Evolutionary conservation across 2,113 vertebrate species (phyloP), one percentile per base, ranked within the genome.

Genomic region (Vulpes lagopus): DNA sequence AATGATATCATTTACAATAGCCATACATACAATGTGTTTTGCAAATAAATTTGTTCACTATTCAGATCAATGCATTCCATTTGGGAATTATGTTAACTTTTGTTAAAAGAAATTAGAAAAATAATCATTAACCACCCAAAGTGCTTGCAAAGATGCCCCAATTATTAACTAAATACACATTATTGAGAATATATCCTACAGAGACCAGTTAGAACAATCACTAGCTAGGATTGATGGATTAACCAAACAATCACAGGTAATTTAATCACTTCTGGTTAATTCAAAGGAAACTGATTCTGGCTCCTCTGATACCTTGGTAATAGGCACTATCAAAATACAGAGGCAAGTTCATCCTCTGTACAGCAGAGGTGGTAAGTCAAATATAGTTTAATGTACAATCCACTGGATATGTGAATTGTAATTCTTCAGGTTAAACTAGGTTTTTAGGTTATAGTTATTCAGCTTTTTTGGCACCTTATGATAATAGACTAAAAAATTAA

Each of bases 91-190:
- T 55, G 73, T 43, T 83, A 92, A 85, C 27, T 83, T 94, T 92
- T 85, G 53, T 64, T 82, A 76, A 86, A 97, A 90, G 25, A 89
- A 83, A 76, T 96, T 73, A 83, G 30, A 94, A 93, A 80, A 84
- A 83, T 76, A 95, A 65, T 4, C 57, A 94, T 67, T 82, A 80
- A 83, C 5, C 43, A 97, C 19, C 30, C 19, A 43, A 95, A 43
- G 43, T 86, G 22, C 74, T 95, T 87, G 12, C 15, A 93, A 97
- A 89, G 38, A 90, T 94, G 80, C 15, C 32, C 57, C 23, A 83
- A 35, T 95, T 94, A 88, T 69, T 83, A 84, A 57, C 62, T 79
- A 83, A 95, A 73, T 89, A 55, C 12, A 69, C 38, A 14, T 59
- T 62, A 67, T 9, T 92, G 55, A 73, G 30, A 96, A 73, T 51